A percentile compares a stretch with the other conserved stretches of the same genome.
phyloP scores from a whole-genome alignment of 1,140 invertebrate genomes.

The Chionoecetes opilio region DNA sequence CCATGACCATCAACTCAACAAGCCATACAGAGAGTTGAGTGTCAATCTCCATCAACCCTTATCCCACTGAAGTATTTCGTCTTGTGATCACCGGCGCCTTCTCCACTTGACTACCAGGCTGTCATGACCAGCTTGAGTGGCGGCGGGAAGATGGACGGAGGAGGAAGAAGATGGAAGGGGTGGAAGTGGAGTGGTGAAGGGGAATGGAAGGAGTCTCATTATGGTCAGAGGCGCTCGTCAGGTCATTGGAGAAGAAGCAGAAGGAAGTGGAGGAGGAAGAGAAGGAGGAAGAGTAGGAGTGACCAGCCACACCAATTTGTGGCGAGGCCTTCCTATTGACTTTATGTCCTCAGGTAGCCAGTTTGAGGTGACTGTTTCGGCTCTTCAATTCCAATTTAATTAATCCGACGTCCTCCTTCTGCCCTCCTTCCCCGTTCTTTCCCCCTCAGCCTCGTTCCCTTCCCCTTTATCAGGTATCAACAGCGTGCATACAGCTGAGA shows the following conservation, averaged over 20 bases:
- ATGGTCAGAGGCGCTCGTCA: not conserved
- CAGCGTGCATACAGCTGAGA: not conserved
- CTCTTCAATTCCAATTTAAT: constrained; percentile 73
- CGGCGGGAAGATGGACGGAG: not conserved
- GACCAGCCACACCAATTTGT: constrained; percentile 54
- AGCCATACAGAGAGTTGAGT: not conserved
- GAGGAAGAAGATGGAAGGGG: not conserved
- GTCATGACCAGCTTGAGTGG: not conserved
- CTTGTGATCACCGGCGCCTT: not conserved
- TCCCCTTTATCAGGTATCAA: not conserved
- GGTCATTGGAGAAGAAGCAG: not conserved
- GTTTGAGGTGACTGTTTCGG: constrained; percentile 70
- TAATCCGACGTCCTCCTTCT: constrained; percentile 63
- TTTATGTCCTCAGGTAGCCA: constrained; percentile 69
- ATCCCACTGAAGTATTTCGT: not conserved
- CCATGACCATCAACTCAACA: not conserved
- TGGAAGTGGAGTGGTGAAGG: not conserved
- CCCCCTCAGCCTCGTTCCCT: not conserved
- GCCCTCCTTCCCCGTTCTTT: not conserved
- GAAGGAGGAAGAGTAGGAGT: constrained; percentile 42
- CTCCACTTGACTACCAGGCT: not conserved
- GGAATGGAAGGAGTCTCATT: not conserved
- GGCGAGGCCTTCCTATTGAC: constrained; percentile 63
- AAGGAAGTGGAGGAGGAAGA: constrained; percentile 3
- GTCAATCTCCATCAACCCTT: not conserved